These are phyloP conservation scores for Rhinoraja longicauda DNA, from an alignment of 2,797 vertebrate species.

Conservation along the genomic window DNA sequence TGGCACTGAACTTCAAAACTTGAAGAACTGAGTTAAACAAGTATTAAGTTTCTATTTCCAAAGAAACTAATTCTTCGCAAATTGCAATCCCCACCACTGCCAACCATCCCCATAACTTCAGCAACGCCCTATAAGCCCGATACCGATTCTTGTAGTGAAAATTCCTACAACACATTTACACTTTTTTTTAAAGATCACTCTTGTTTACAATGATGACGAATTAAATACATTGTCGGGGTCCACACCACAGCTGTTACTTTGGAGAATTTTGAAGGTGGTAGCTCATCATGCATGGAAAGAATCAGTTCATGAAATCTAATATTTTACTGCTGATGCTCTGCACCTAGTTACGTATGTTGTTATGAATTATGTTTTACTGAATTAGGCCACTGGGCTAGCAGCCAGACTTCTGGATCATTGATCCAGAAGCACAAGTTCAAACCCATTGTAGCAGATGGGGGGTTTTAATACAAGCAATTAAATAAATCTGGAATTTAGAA, in stretches of 20 bases:
- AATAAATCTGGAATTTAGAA: too few relatives aligned
- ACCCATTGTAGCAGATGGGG: too few relatives aligned
- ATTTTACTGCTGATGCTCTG: not conserved
- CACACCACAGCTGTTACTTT: not conserved
- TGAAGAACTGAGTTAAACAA: not conserved
- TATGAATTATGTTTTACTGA: conserved; percentile 12
- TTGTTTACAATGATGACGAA: not conserved
- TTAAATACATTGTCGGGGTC: conserved; percentile 28
- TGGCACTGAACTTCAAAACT: not conserved
- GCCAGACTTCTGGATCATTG: too few relatives aligned
- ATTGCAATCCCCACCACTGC: too few relatives aligned
- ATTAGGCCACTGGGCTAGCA: too few relatives aligned
- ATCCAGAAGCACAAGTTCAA: too few relatives aligned
- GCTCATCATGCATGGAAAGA: not conserved
- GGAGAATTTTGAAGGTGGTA: conserved; percentile 1
- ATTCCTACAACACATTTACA: not conserved
- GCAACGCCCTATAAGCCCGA: not conserved
- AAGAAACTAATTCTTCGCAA: not conserved
- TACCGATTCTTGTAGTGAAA: not conserved
- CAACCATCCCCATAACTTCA: too few relatives aligned
- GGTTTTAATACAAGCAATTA: too few relatives aligned
- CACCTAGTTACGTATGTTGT: not conserved
- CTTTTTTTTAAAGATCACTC: not conserved
- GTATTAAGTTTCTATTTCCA: not conserved
- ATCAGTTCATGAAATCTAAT: not conserved